A percentile compares a stretch with the other conserved stretches of the same genome.
Evolutionary conservation across 2,797 vertebrate species (phyloP).

Genomic region (Epinephelus malabaricus): DNA sequence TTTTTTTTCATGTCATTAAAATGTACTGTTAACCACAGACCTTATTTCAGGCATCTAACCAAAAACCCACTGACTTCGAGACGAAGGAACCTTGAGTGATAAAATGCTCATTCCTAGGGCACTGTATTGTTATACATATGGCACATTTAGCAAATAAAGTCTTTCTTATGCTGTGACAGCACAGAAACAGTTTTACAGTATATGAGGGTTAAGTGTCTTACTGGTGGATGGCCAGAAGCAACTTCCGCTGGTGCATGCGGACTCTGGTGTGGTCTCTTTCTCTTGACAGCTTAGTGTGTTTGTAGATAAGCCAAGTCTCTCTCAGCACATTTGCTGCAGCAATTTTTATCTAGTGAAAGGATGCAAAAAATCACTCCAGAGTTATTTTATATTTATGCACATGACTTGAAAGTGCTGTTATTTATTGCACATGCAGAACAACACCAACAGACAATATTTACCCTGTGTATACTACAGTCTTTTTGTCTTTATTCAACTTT

Average conservation of each 20-base stretch:
- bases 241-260: slow-evolving; percentile 95
- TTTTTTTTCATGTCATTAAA: too few species aligned
- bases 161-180: neutral
- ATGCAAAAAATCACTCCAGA: slow-evolving; percentile 48
- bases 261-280: slow-evolving; percentile 93
- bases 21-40: too few species aligned
- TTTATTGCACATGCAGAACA: slow-evolving; percentile 44
- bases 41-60: too few species aligned
- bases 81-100: too few species aligned
- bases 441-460: slow-evolving; percentile 9
- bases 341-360: slow-evolving; percentile 91
- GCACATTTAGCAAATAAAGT: neutral
- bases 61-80: too few species aligned
- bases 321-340: slow-evolving; percentile 97
- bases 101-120: too few species aligned
- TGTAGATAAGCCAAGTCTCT: slow-evolving; percentile 99
- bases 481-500: slow-evolving; percentile 9
- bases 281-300: slow-evolving; percentile 94
- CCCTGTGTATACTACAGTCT: neutral
- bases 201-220: slow-evolving; percentile 79
- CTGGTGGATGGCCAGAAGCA: slow-evolving; percentile 98
- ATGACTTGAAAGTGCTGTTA: slow-evolving; percentile 26
- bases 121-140: neutral
- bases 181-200: slow-evolving; percentile 2
- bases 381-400: slow-evolving; percentile 49